Evolutionary conservation across 2,113 vertebrate genomes (phyloP).

Genomic region (Caracal caracal): DNA sequence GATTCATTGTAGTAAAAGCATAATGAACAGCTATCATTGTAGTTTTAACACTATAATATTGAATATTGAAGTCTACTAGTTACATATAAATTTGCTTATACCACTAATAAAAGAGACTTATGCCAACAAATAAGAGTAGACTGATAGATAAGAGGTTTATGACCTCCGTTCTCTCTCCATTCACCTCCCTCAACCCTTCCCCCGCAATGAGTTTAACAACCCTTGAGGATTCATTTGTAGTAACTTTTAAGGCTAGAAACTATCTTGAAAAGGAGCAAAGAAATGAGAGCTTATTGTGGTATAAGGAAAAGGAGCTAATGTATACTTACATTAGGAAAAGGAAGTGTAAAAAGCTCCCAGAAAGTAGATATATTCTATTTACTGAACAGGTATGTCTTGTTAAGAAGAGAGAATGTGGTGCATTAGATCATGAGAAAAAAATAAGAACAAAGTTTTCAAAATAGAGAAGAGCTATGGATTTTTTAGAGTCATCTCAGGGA

Average conservation of each 20-base stretch:
- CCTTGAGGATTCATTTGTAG: conserved; percentile 19
- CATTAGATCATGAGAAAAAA: background rate
- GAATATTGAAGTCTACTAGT: background rate
- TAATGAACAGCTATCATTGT: background rate
- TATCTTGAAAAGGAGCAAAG: conserved; percentile 39
- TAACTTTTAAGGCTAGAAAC: conserved; percentile 33
- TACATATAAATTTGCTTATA: background rate
- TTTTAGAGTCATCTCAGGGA: background rate
- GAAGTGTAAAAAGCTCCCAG: background rate
- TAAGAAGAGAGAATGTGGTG: background rate
- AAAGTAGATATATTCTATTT: background rate
- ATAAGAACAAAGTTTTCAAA: background rate
- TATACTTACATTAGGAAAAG: background rate
- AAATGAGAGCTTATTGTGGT: background rate
- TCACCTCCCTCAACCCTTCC: background rate
- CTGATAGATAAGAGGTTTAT: background rate
- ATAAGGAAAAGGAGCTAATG: background rate
- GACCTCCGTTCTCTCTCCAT: background rate
- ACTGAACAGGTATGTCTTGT: background rate
- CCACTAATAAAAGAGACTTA: background rate
- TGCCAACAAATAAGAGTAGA: background rate
- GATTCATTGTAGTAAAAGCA: conserved; percentile 16
- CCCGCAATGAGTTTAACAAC: background rate
- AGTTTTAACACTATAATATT: conserved; percentile 47
- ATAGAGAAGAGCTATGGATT: background rate